A percentile compares a stretch with the other conserved stretches of the same genome.
These are phyloP conservation scores for Drosophila meridionalis DNA, from an alignment of 2,888 invertebrate species.

Conservation along the genomic window DNA sequence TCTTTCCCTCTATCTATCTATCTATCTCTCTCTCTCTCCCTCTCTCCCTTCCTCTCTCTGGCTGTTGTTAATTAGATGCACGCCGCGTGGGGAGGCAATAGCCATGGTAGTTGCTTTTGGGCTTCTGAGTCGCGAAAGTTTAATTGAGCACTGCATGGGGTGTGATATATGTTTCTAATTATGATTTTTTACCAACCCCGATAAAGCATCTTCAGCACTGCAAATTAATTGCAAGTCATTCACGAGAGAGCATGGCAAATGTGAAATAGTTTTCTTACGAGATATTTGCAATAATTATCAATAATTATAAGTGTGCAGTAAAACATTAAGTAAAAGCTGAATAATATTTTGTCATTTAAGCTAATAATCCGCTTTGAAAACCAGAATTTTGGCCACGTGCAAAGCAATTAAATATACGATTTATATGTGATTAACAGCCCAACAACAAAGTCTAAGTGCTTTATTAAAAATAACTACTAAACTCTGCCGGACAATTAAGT, in stretches of 20 bases:
- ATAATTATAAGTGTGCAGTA: neutral
- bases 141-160: slow-evolving; percentile 48
- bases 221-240: slow-evolving; percentile 28
- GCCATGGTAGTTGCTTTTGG: slow-evolving; percentile 28
- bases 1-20: too few relatives aligned
- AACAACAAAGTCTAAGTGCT: neutral
- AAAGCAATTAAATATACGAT: neutral
- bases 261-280: neutral
- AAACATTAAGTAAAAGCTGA: neutral
- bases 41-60: slow-evolving; percentile 9
- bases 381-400: neutral
- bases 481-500: neutral
- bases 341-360: neutral
- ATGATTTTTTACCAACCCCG: slow-evolving; percentile 21
- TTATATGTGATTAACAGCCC: neutral
- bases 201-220: slow-evolving; percentile 11
- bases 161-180: slow-evolving; percentile 39
- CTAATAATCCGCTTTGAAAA: neutral
- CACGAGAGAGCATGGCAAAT: neutral
- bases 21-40: slow-evolving; percentile 1
- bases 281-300: neutral
- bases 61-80: slow-evolving; percentile 73
- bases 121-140: slow-evolving; percentile 45
- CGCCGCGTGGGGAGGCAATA: slow-evolving; percentile 17
- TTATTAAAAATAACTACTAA: neutral